A percentile compares a stretch with the other conserved stretches of the same genome.
These are phyloP conservation scores for Stictocephala bisonia DNA, from an alignment of 2,888 invertebrate species.

Conservation along the genomic window DNA sequence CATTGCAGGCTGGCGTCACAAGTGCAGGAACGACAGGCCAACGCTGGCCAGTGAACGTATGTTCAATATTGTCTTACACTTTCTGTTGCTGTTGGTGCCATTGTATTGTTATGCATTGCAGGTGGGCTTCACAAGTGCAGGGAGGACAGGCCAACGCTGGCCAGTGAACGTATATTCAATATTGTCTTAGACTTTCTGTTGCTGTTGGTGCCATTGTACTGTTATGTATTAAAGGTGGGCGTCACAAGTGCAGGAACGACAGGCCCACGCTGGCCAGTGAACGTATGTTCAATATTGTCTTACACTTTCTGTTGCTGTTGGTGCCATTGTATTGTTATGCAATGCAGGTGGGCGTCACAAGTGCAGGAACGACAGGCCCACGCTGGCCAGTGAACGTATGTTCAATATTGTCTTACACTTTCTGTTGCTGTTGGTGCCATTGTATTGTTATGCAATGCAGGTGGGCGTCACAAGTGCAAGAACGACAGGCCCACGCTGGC, in stretches of 20 bases:
- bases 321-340: too few relatives aligned
- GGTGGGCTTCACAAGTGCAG: conserved; percentile 73
- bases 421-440: conserved; percentile 77
- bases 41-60: conserved; percentile 72
- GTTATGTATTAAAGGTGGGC: too few relatives aligned
- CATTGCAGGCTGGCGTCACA: conserved; percentile 67
- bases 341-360: conserved; percentile 69
- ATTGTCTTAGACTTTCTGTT: conserved; percentile 77
- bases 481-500: conserved; percentile 75
- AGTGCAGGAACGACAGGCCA: conserved; percentile 80
- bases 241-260: conserved; percentile 77
- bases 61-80: conserved; percentile 79
- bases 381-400: conserved; percentile 71
- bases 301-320: conserved; percentile 77
- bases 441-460: too few relatives aligned
- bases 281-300: conserved; percentile 75
- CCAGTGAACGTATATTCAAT: conserved; percentile 76
- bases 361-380: conserved; percentile 80
- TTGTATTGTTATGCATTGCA: too few relatives aligned
- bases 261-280: conserved; percentile 76
- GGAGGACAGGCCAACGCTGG: conserved; percentile 75
- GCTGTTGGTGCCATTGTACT: conserved; percentile 79
- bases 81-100: conserved; percentile 77
- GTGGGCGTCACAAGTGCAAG: conserved; percentile 74
- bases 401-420: conserved; percentile 80